Evolutionary conservation across 2,113 vertebrate genomes (phyloP).

Genomic region (Octodon degus): DNA sequence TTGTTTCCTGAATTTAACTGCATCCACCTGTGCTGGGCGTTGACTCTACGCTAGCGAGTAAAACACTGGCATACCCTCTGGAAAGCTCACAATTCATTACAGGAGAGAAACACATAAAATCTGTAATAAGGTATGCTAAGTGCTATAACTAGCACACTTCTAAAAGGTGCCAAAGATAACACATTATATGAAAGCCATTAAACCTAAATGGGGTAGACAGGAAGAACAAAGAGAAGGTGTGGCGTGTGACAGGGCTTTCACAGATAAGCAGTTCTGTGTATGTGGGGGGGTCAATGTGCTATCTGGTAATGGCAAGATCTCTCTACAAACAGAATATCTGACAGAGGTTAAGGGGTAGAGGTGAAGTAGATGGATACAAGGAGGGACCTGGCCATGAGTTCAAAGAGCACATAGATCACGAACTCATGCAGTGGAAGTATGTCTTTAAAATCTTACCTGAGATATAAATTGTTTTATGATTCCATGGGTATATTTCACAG

Average conservation of each 20-base stretch:
- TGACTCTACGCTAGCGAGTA: background rate
- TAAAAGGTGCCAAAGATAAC: background rate
- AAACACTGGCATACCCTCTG: background rate
- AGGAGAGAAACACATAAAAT: background rate
- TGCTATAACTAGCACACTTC: background rate
- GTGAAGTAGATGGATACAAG: background rate
- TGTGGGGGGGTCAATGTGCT: background rate
- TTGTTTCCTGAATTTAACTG: background rate
- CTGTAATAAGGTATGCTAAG: background rate
- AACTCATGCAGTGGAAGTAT: background rate
- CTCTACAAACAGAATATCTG: background rate
- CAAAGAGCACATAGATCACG: background rate
- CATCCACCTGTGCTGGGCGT: background rate
- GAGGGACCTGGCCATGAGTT: background rate
- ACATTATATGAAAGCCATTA: background rate
- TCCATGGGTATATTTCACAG: background rate
- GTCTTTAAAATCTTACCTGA: background rate
- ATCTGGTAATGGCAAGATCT: background rate
- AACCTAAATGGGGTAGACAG: background rate
- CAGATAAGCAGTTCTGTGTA: background rate
- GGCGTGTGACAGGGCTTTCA: background rate
- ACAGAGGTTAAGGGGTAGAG: background rate
- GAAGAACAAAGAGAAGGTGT: background rate
- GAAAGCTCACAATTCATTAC: background rate
- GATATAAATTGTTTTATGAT: background rate